Percentiles rank a stretch among this genome's conserved stretches.
Evolutionary conservation across 2,113 vertebrate genomes (phyloP).

Genomic region (Gymnogyps californianus): DNA sequence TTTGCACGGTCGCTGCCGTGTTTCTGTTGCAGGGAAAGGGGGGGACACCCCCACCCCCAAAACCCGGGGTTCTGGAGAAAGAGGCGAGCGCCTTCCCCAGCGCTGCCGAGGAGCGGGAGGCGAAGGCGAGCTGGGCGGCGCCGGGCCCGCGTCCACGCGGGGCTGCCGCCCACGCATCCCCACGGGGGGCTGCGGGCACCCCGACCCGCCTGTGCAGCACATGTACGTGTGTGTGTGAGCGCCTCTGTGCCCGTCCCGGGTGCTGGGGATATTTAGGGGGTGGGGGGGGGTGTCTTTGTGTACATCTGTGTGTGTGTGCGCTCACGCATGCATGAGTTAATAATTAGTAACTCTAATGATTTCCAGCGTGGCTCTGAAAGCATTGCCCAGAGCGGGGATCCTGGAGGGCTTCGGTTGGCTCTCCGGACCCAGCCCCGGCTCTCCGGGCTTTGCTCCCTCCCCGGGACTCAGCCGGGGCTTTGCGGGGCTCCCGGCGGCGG

Average conservation of each 20-base stretch:
- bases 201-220: neutral
- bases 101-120: neutral
- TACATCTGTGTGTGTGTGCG: constrained; percentile 34
- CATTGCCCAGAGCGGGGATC: constrained; percentile 47
- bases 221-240: neutral
- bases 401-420: constrained; percentile 31
- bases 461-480: neutral
- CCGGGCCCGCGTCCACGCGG: neutral
- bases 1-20: neutral
- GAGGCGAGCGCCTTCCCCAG: neutral
- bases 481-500: neutral
- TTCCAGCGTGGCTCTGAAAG: constrained; percentile 44
- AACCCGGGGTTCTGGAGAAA: neutral
- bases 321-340: constrained; percentile 60
- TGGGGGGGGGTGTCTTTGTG: neutral
- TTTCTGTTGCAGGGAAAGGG: neutral
- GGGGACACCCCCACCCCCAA: neutral
- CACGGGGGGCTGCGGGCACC: neutral
- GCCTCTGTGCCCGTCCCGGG: neutral
- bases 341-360: constrained; percentile 60
- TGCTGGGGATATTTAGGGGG: neutral
- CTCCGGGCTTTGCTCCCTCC: neutral
- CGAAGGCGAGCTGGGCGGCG: neutral
- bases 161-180: neutral
- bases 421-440: neutral